Base-by-base conservation (phyloP, 2,797 vertebrate genomes). In the Lacerta agilis region DNA sequence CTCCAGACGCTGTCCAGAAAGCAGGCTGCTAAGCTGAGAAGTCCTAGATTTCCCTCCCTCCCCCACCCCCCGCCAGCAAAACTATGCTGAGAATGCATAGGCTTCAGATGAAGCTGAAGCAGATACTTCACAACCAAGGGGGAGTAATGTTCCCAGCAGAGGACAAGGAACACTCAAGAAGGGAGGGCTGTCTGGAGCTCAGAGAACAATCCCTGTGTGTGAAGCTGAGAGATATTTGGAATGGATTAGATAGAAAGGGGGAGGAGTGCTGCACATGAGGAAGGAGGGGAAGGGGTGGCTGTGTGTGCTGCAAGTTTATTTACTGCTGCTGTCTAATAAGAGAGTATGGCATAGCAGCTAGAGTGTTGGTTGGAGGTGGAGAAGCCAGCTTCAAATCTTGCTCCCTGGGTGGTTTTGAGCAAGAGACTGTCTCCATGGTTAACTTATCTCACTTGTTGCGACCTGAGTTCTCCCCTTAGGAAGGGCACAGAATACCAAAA, bases 1-100 rank as follows among this genome's bases (percentile, higher is more conserved):
- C 85, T 93, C 88, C 77, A 92, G 91, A 90, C 38, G 61, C 58
- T 79, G 25, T 80, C 91, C 89, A 79, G 7, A 91, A 79, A 93
- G 86, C 79, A 43, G 77, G 90, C 33, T 85, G 90, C 89, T n/a
- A 27, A 45, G 3, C 66, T 61, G 88, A 83, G 91, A 94, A 86
- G 88, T 86, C 85, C 8, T 2, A 1, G 87, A 84, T 87, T 66
- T 85, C 61, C 85, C 86, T 90, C 88, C 49, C 49, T 10, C 45
- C 3, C 3, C 41, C 41, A 41, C 41, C 11, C 49, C 49, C 90
- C 86, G 61, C 27, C 75, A 75, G 90, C 0, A 0, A 89, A 95
- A 91, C n/a, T 92, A 92, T 95, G 88, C 87, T 8, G 81, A 91
- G 95, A 95, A 96, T 92, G 87, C 2, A 36, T 25, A 81, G 23